Evolutionary conservation across 2,797 vertebrate genomes (phyloP).

Genomic region (Zonotrichia albicollis): DNA sequence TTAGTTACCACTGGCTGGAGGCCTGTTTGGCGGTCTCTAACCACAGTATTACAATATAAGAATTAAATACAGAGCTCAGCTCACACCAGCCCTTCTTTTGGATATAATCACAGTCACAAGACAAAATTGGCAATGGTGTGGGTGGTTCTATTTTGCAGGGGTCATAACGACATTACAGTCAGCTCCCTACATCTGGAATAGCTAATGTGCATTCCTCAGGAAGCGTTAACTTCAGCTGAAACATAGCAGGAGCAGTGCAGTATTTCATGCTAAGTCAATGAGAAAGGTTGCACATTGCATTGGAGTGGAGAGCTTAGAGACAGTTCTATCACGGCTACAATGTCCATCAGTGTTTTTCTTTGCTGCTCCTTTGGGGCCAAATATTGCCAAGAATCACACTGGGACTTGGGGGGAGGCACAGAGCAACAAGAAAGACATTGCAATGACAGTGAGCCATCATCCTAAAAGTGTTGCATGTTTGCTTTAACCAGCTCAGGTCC

Average conservation of each 20-base stretch:
- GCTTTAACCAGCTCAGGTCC: not conserved
- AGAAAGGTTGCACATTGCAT: not conserved
- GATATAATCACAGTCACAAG: constrained; percentile 66
- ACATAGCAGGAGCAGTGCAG: not conserved
- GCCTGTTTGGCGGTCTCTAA: constrained; percentile 36
- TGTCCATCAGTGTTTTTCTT: not conserved
- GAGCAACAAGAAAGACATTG: not conserved
- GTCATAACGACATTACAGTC: constrained; percentile 9
- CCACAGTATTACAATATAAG: constrained; percentile 62
- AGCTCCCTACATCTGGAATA: constrained; percentile 61
- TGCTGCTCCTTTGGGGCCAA: not conserved
- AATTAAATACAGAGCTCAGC: constrained; percentile 60
- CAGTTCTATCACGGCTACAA: not conserved
- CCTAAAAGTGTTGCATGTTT: not conserved
- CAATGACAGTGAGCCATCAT: not conserved
- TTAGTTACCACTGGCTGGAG: constrained; percentile 8
- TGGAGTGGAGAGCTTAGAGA: not conserved
- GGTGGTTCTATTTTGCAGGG: constrained; percentile 65
- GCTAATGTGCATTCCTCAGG: constrained; percentile 47
- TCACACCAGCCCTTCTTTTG: constrained; percentile 53
- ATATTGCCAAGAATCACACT: not conserved
- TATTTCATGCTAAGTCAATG: not conserved
- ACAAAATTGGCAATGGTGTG: constrained; percentile 53
- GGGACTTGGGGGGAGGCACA: not conserved
- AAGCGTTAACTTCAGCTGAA: constrained; percentile 43